Percentiles rank a stretch among this genome's conserved stretches.
phyloP scores from a whole-genome alignment of 2,888 invertebrate genomes.

The Cephus runcator region DNA sequence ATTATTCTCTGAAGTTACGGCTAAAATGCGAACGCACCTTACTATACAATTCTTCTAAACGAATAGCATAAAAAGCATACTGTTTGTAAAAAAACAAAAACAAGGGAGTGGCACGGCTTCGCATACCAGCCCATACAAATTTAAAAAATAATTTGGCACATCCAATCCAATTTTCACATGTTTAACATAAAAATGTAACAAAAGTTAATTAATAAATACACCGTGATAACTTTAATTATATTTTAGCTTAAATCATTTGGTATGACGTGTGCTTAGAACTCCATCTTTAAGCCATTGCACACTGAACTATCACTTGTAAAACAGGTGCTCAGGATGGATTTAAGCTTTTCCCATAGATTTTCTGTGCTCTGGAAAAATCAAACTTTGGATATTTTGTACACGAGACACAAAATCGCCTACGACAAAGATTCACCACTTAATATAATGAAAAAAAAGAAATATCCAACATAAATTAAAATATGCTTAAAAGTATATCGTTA shows the following conservation, averaged over 20 bases:
- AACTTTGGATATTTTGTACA: too few relatives aligned
- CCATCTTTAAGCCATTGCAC: conserved; percentile 1
- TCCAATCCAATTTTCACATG: conserved; percentile 11
- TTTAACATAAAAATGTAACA: conserved; percentile 31
- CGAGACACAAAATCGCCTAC: too few relatives aligned
- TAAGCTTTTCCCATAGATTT: too few relatives aligned
- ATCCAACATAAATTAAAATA: conserved; percentile 1
- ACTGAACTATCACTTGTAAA: not conserved
- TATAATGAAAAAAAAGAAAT: not conserved
- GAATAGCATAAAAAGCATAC: not conserved
- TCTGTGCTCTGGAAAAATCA: too few relatives aligned
- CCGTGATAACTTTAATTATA: not conserved
- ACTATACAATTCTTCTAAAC: not conserved
- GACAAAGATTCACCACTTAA: not conserved
- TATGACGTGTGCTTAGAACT: conserved; percentile 1
- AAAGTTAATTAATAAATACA: conserved; percentile 27
- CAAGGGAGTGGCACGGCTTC: not conserved
- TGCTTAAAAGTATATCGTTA: not conserved
- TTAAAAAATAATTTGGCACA: conserved; percentile 19
- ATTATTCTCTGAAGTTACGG: not conserved
- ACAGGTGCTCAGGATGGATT: too few relatives aligned
- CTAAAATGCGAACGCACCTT: not conserved
- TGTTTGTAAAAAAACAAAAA: not conserved
- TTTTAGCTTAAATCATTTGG: conserved; percentile 6
- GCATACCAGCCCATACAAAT: not conserved